phyloP scores from a whole-genome alignment of 1,140 invertebrate genomes.

The Harlomillsia oculata region DNA sequence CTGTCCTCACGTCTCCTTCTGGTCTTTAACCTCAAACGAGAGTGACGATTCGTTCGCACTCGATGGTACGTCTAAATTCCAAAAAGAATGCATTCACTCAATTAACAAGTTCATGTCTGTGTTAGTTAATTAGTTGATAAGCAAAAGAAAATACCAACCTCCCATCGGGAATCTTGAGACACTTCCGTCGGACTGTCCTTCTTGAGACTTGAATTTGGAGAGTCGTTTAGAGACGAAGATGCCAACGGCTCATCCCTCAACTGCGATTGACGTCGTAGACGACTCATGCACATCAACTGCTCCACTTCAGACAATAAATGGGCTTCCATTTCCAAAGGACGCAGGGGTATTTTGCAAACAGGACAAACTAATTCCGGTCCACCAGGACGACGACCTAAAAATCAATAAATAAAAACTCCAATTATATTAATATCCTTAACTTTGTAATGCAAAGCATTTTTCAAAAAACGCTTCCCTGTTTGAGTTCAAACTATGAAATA shows the following conservation, averaged over 20 bases:
- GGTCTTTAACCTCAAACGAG: slow-evolving; percentile 53
- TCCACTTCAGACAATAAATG: slow-evolving; percentile 67
- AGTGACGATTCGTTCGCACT: slow-evolving; percentile 68
- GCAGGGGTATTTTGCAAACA: slow-evolving; percentile 64
- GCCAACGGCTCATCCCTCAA: slow-evolving; percentile 38
- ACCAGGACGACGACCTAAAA: slow-evolving; percentile 26
- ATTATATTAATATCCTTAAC: too few species aligned
- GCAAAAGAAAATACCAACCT: slow-evolving; percentile 41
- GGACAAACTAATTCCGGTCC: slow-evolving; percentile 55
- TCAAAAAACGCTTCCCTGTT: too few species aligned
- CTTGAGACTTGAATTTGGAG: slow-evolving; percentile 44
- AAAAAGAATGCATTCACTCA: neutral
- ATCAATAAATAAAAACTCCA: too few species aligned
- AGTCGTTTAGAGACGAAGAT: slow-evolving; percentile 40
- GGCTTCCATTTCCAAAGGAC: slow-evolving; percentile 59
- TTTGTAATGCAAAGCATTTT: too few species aligned
- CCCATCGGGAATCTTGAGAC: slow-evolving; percentile 64
- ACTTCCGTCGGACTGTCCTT: slow-evolving; percentile 45
- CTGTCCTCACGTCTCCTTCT: slow-evolving; percentile 57
- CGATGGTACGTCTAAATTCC: slow-evolving; percentile 59
- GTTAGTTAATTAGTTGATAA: neutral
- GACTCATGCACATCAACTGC: slow-evolving; percentile 56
- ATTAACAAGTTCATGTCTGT: neutral
- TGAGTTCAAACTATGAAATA: too few species aligned
- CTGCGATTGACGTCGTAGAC: slow-evolving; percentile 40